A percentile compares a stretch with the other conserved stretches of the same genome.
Conservation (phyloP, 2,797 vertebrate genomes). For the Epinephelus malabaricus region DNA sequence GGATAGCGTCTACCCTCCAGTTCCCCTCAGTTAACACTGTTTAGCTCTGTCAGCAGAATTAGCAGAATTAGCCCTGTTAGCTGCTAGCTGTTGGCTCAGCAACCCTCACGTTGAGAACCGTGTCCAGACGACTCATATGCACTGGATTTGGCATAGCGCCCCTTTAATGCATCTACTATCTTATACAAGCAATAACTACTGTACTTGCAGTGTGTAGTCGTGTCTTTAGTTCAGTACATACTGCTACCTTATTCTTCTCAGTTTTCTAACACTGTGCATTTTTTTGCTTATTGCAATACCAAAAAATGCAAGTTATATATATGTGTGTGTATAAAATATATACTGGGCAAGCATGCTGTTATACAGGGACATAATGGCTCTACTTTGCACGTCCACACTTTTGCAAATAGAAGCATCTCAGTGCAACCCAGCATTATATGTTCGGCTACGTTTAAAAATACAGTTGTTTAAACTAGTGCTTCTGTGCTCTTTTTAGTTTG, state of each 20-base stretch:
- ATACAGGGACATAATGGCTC: neutral
- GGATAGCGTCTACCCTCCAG: no score
- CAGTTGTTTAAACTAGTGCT: constrained; percentile 15
- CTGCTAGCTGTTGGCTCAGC: no score
- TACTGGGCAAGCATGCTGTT: neutral
- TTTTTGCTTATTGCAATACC: neutral
- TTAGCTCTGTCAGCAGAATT: no score
- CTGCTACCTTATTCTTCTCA: neutral
- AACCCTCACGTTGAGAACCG: no score
- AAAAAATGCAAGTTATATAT: neutral
- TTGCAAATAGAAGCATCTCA: constrained; percentile 6
- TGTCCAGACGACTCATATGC: no score
- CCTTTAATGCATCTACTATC: no score
- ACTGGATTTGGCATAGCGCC: no score
- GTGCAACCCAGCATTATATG: constrained; percentile 22
- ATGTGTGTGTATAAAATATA: neutral
- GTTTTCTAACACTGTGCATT: neutral
- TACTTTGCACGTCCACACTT: constrained; percentile 17
- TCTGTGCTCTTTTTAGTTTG: constrained; percentile 12
- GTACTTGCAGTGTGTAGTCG: no score
- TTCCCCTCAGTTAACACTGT: no score
- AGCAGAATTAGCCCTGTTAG: no score
- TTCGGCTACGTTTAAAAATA: neutral
- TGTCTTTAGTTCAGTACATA: no score
- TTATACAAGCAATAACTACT: no score